Percentiles rank a stretch among this genome's conserved stretches.
phyloP scores from a whole-genome alignment of 1,140 invertebrate genomes.

The Temnothorax curvispinosus region DNA sequence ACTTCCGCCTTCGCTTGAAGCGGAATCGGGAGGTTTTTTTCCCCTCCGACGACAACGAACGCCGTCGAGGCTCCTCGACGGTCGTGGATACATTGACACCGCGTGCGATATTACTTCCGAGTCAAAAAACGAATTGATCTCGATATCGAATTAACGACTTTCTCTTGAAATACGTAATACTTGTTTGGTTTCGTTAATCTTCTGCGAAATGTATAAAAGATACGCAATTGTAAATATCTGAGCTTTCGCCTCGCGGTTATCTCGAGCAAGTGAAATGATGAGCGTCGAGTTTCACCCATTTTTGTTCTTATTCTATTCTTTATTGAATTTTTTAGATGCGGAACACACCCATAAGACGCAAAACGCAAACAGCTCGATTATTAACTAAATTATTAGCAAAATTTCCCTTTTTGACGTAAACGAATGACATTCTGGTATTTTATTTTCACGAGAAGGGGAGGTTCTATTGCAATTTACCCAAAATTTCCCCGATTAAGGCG shows the following conservation, averaged over 20 bases:
- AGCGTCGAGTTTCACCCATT: too few species aligned
- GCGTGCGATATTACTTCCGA: too few species aligned
- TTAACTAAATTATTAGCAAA: not conserved
- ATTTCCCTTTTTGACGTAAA: not conserved
- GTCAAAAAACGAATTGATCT: not conserved
- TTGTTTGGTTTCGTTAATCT: not conserved
- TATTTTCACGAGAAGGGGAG: not conserved
- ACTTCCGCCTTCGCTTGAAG: slow-evolving; percentile 17
- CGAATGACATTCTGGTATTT: not conserved
- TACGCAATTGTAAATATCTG: not conserved
- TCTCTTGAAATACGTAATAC: not conserved
- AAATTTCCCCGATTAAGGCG: not conserved
- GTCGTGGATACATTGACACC: not conserved
- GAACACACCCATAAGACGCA: not conserved
- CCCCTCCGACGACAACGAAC: not conserved
- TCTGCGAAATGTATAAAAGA: not conserved
- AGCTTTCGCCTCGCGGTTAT: too few species aligned
- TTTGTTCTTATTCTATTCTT: too few species aligned
- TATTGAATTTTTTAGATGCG: too few species aligned
- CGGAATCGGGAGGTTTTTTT: slow-evolving; percentile 1
- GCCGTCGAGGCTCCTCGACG: not conserved
- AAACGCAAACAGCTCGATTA: not conserved
- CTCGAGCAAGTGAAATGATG: too few species aligned
- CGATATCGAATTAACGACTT: not conserved
- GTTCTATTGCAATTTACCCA: not conserved